Conservation (phyloP, 2,113 vertebrate genomes). For the Zosterops japonicus region DNA sequence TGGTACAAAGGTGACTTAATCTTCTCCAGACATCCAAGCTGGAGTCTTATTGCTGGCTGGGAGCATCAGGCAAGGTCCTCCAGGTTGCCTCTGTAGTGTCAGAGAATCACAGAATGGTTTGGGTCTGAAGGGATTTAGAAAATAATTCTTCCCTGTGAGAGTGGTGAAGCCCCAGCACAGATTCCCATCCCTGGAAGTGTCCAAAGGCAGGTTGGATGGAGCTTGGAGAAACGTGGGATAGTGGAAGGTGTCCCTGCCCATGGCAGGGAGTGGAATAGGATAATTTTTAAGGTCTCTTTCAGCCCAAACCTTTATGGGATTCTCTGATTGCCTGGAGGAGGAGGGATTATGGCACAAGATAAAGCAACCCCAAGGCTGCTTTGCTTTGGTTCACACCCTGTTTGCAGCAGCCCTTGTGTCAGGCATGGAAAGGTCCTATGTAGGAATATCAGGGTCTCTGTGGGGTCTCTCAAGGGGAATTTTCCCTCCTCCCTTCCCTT, state of each 20-base stretch:
- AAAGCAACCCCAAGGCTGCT: neutral
- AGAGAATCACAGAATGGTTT: neutral
- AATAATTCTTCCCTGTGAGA: neutral
- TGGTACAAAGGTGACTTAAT: neutral
- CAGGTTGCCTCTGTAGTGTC: neutral
- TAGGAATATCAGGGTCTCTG: neutral
- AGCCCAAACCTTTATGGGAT: neutral
- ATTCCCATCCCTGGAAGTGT: neutral
- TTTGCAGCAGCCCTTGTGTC: neutral
- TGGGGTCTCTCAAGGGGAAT: accelerated
- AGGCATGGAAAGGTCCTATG: neutral
- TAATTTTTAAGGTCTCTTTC: neutral
- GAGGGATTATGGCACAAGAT: neutral
- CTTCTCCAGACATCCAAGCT: neutral
- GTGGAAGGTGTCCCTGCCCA: neutral
- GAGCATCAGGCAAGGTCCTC: neutral
- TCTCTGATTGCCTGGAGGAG: neutral
- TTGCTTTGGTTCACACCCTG: neutral
- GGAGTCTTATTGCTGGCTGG: neutral
- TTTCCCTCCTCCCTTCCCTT: neutral
- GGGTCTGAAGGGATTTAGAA: neutral
- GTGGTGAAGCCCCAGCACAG: neutral
- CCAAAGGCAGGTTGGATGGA: accelerated
- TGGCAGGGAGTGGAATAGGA: neutral
- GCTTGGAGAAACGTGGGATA: neutral